phyloP scores from a whole-genome alignment of 1,140 invertebrate genomes.

The Euura lappo region DNA sequence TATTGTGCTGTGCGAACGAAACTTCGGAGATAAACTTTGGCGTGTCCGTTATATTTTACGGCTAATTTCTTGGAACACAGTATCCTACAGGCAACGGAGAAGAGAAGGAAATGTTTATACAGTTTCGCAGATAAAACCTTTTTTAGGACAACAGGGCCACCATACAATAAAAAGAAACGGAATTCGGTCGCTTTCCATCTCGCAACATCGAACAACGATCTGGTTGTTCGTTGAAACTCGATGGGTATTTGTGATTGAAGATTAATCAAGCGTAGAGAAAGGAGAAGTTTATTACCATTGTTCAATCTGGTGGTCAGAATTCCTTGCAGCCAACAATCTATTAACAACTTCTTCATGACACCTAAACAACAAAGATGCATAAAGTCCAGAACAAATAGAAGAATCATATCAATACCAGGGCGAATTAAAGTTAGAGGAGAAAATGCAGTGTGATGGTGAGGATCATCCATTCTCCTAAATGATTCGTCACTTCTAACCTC shows the following conservation, averaged over 20 bases:
- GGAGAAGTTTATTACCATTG: conserved; percentile 20
- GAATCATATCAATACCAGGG: conserved; percentile 8
- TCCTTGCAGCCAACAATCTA: neutral
- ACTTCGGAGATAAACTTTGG: neutral
- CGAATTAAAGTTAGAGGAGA: conserved; percentile 5
- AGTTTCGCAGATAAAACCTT: conserved; percentile 15
- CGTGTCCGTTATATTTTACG: neutral
- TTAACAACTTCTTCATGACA: too few species aligned
- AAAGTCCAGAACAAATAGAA: conserved; percentile 14
- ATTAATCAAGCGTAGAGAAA: conserved; percentile 21
- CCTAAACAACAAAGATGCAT: conserved; percentile 1
- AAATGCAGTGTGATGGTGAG: conserved; percentile 12
- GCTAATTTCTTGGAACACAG: conserved; percentile 18
- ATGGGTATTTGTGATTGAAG: conserved; percentile 16
- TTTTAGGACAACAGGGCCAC: conserved; percentile 24
- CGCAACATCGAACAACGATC: conserved; percentile 19
- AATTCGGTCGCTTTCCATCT: conserved; percentile 31
- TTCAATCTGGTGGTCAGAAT: too few species aligned
- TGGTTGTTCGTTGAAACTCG: conserved; percentile 28
- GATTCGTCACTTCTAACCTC: conserved; percentile 16
- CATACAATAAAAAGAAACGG: conserved; percentile 30
- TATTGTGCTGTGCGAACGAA: neutral
- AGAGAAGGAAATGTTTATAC: conserved; percentile 27
- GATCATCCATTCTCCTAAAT: conserved; percentile 10
- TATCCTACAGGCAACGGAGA: conserved; percentile 24